Conservation (phyloP, 2,113 vertebrate species). For the Salminus brasiliensis region DNA sequence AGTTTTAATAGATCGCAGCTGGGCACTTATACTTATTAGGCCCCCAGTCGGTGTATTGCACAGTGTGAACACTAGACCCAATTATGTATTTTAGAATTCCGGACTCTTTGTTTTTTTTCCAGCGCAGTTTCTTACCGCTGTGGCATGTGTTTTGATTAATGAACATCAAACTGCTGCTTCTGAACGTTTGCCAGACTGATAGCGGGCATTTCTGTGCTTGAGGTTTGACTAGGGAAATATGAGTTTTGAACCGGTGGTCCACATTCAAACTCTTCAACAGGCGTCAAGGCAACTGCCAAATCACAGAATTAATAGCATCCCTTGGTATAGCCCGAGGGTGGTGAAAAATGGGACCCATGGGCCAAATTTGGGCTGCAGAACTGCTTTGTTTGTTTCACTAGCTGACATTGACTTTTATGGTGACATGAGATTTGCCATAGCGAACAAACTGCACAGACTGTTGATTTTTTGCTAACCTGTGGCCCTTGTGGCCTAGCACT, state of each 20-base stretch:
- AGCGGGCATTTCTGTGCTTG: background rate
- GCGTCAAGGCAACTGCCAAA: background rate
- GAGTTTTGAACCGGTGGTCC: background rate
- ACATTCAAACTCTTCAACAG: background rate
- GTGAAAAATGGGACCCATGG: background rate
- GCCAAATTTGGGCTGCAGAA: background rate
- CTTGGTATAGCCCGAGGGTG: background rate
- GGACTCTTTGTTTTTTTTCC: slow-evolving; percentile 7
- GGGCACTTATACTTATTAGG: slow-evolving; percentile 66
- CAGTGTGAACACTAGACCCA: slow-evolving; percentile 51
- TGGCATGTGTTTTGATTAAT: slow-evolving; percentile 16
- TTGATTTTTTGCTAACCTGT: background rate
- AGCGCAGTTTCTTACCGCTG: background rate
- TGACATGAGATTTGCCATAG: background rate
- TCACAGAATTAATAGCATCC: background rate
- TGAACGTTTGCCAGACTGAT: slow-evolving; percentile 19
- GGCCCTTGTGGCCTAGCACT: background rate
- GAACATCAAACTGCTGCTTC: slow-evolving; percentile 20
- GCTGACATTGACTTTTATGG: background rate
- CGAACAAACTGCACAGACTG: background rate
- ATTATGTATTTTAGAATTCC: slow-evolving; percentile 54
- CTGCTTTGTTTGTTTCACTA: background rate
- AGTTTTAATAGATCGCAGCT: slow-evolving; percentile 74
- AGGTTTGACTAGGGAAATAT: background rate
- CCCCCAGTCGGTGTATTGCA: slow-evolving; percentile 59